A percentile compares a stretch with the other conserved stretches of the same genome.
Evolutionary conservation across 2,113 vertebrate species (phyloP).

Genomic region (Abramis brama): DNA sequence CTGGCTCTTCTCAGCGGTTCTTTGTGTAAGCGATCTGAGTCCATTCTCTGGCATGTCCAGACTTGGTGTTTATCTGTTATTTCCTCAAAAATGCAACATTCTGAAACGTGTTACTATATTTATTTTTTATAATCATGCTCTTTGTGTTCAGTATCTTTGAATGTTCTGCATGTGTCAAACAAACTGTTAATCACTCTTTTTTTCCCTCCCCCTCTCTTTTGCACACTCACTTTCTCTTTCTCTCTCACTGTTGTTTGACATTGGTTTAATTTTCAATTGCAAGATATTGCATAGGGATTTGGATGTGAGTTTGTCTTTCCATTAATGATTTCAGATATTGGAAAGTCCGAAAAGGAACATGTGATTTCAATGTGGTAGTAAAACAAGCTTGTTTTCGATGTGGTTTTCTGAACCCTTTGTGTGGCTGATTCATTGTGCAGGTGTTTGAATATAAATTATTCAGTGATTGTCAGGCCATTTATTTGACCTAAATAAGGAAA

Average conservation of each 20-base stretch:
- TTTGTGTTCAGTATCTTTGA: slow-evolving; percentile 1
- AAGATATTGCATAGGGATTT: neutral
- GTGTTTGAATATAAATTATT: neutral
- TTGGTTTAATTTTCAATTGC: neutral
- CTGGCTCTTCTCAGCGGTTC: slow-evolving; percentile 58
- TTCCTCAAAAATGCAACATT: neutral
- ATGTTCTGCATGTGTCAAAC: slow-evolving; percentile 26
- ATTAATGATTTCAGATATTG: neutral
- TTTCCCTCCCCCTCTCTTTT: slow-evolving; percentile 1
- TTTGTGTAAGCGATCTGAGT: slow-evolving; percentile 68
- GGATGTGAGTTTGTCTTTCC: slow-evolving; percentile 8
- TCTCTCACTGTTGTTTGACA: neutral
- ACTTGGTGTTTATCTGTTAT: slow-evolving; percentile 20
- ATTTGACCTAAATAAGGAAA: neutral
- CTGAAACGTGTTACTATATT: neutral
- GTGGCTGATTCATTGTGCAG: neutral
- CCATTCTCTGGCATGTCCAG: slow-evolving; percentile 57
- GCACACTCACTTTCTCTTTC: slow-evolving; percentile 13
- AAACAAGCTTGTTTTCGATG: neutral
- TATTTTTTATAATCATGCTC: neutral
- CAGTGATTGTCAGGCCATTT: neutral
- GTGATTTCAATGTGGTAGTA: neutral
- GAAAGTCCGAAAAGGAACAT: neutral
- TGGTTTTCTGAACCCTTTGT: neutral
- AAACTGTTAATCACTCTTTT: slow-evolving; percentile 12